A percentile compares a stretch with the other conserved stretches of the same genome.
phyloP scores from a whole-genome alignment of 2,888 invertebrate genomes.

The Tetheella fluctuosa region DNA sequence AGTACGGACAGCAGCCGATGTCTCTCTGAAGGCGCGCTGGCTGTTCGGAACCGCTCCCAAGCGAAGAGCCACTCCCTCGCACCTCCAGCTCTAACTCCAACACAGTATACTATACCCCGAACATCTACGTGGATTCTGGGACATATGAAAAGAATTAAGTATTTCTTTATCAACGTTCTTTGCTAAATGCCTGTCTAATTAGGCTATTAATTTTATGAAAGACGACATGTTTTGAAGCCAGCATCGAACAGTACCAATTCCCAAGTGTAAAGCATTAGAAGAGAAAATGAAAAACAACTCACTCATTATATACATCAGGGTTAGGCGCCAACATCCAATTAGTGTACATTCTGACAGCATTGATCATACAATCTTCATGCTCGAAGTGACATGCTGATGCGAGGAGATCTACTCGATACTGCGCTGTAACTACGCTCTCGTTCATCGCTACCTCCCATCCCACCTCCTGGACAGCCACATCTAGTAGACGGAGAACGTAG shows the following conservation, averaged over 20 bases:
- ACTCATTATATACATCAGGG: conserved; percentile 91
- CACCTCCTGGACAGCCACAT: conserved; percentile 87
- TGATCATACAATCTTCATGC: conserved; percentile 88
- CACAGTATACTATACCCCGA: conserved; percentile 93
- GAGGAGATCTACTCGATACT: conserved; percentile 88
- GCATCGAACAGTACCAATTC: no score
- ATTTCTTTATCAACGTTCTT: no score
- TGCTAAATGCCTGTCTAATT: no score
- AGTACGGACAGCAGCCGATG: conserved; percentile 90
- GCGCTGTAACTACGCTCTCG: conserved; percentile 88
- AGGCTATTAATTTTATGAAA: no score
- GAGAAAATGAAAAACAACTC: conserved; percentile 51
- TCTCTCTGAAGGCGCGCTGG: conserved; percentile 92
- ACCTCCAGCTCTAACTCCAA: conserved; percentile 92
- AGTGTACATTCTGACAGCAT: conserved; percentile 88
- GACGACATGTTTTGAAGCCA: no score
- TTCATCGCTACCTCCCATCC: conserved; percentile 86
- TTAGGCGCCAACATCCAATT: conserved; percentile 90
- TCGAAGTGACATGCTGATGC: conserved; percentile 91
- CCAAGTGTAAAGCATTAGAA: no score
- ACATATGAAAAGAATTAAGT: background rate
- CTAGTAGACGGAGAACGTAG: conserved; percentile 87
- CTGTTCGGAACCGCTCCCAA: conserved; percentile 89
- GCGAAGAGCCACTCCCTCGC: conserved; percentile 95
- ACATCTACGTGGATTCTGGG: conserved; percentile 92